A percentile compares a stretch with the other conserved stretches of the same genome.
Evolutionary conservation across 2,888 invertebrate species (phyloP).

Genomic region (Tenthredo mesomela): DNA sequence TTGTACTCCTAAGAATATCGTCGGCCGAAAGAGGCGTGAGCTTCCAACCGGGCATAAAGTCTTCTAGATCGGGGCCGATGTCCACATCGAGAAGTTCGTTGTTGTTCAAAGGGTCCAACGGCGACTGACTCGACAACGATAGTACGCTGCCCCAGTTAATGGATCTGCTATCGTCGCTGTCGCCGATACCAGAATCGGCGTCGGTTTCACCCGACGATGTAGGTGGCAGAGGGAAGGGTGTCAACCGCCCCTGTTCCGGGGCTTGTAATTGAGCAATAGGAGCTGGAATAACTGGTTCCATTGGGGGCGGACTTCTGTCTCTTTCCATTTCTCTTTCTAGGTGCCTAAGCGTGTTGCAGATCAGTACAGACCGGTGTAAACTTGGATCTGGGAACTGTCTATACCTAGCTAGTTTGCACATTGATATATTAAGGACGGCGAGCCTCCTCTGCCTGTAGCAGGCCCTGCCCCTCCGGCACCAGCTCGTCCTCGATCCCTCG

Average conservation of each 20-base stretch:
- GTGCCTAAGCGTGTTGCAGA: conserved; percentile 94
- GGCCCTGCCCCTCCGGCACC: conserved; percentile 88
- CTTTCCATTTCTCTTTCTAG: conserved; percentile 94
- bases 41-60: conserved; percentile 82
- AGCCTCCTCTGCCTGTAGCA: conserved; percentile 92
- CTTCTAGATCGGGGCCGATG: conserved; percentile 83
- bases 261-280: conserved; percentile 76
- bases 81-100: conserved; percentile 86
- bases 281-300: conserved; percentile 76
- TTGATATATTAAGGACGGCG: conserved; percentile 94
- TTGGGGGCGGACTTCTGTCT: conserved; percentile 79
- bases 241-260: conserved; percentile 74
- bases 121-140: conserved; percentile 91
- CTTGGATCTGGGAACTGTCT: conserved; percentile 95
- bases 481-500: conserved; percentile 86
- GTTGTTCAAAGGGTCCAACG: conserved; percentile 89
- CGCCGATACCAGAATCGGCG: conserved; percentile 88
- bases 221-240: conserved; percentile 77
- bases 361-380: conserved; percentile 93
- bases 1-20: conserved; percentile 78
- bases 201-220: conserved; percentile 83
- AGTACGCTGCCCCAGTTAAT: conserved; percentile 96
- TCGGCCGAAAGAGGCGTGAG: conserved; percentile 79
- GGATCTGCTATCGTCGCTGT: conserved; percentile 84
- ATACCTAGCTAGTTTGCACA: conserved; percentile 93